These are phyloP conservation scores for Drosophila melanica DNA, from an alignment of 1,140 invertebrate species.

Conservation along the genomic window DNA sequence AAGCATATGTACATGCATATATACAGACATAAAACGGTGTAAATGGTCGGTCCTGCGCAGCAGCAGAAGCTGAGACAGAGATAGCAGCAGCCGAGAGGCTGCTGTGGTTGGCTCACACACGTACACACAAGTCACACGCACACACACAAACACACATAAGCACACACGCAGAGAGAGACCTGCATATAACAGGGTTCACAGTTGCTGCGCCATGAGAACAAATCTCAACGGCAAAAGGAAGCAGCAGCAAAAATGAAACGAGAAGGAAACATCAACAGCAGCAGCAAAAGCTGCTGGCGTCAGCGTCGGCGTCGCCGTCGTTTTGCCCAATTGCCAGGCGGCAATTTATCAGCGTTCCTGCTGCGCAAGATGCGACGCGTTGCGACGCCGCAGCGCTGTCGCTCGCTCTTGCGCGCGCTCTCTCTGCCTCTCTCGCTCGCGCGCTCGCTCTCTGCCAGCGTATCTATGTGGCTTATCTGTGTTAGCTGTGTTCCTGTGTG, in stretches of 20 bases:
- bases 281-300: constrained; percentile 4
- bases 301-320: neutral
- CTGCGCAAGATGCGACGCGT: constrained; percentile 41
- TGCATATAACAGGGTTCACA: constrained; percentile 9
- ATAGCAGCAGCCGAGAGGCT: constrained; percentile 72
- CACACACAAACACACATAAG: constrained; percentile 19
- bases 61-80: constrained; percentile 74
- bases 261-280: constrained; percentile 35
- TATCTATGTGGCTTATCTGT: constrained; percentile 76
- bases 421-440: constrained; percentile 1
- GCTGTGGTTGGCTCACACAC: constrained; percentile 71
- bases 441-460: neutral
- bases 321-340: constrained; percentile 67
- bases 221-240: constrained; percentile 46
- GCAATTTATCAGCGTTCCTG: constrained; percentile 68
- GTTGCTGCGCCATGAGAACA: constrained; percentile 39
- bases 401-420: constrained; percentile 27
- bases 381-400: constrained; percentile 34
- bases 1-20: constrained; percentile 2
- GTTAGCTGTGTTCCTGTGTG: constrained; percentile 33
- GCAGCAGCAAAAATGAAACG: constrained; percentile 33
- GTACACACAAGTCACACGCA: constrained; percentile 23
- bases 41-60: constrained; percentile 73
- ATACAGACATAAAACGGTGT: constrained; percentile 11
- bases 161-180: constrained; percentile 4